A percentile compares a stretch with the other conserved stretches of the same genome.
Evolutionary conservation across 2,113 vertebrate genomes (phyloP).

Genomic region (Heloderma charlesbogerti): DNA sequence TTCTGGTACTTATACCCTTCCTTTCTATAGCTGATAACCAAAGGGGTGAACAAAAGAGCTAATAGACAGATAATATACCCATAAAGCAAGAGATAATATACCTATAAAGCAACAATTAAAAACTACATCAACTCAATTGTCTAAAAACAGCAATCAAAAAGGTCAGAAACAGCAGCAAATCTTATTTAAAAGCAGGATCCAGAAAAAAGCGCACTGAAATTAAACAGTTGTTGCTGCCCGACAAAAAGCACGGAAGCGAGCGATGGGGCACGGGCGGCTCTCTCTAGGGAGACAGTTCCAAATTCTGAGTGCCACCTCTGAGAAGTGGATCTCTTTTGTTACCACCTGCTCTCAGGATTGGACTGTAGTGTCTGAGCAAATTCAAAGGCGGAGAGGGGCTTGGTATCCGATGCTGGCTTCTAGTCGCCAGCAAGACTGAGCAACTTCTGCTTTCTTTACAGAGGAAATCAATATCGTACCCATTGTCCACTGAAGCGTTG

Average conservation of each 20-base stretch:
- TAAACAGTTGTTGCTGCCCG: background rate
- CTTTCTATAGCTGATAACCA: background rate
- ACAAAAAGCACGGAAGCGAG: background rate
- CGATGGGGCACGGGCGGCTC: background rate
- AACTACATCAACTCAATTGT: background rate
- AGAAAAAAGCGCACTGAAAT: background rate
- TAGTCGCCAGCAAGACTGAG: background rate
- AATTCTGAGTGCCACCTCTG: background rate
- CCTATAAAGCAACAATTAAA: background rate
- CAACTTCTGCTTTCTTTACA: background rate
- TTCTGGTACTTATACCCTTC: too few species aligned
- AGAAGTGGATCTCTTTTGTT: background rate
- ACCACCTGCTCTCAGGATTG: background rate
- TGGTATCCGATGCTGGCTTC: background rate
- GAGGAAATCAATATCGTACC: background rate
- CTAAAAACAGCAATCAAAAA: background rate
- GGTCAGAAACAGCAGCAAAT: background rate
- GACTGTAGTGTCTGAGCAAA: background rate
- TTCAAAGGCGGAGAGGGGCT: background rate
- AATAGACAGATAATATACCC: too few species aligned
- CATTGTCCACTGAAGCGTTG: too few species aligned
- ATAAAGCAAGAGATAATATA: too few species aligned
- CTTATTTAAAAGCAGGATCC: background rate
- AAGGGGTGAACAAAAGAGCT: background rate
- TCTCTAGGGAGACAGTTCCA: too few species aligned